Base-by-base conservation (phyloP, 2,888 invertebrate species). In the Tiliacea citrago region DNA sequence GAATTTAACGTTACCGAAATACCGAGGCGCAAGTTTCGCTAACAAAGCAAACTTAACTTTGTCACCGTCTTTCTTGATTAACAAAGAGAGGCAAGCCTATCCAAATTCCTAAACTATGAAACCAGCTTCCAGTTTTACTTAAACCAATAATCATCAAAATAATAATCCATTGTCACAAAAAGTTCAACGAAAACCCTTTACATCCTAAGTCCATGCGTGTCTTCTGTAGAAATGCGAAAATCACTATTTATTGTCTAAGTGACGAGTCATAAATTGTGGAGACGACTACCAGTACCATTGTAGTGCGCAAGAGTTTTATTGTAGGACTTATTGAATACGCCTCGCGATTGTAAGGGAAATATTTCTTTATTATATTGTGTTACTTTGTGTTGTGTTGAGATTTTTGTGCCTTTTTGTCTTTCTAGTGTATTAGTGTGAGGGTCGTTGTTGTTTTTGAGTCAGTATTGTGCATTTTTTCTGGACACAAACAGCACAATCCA, bases 231-330 rank as follows among this genome's bases (percentile, higher is more conserved):
- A 94, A 95, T 93, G 94, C 91, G 95, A 95, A 96, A 96, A 95
- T 95, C 95, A 94, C 93, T 93, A 96, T 96, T 95, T 96, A 96
- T 96, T 95, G 95, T 96, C 92, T 91, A 93, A 91, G 92, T 95
- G 96, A 96, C 95, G 95, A 95, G 93, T 93, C 90, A 94, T 96
- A 96, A 96, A 96, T 96, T 93, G 87, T 79, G 71, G 81, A 84
- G 92, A 92, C 92, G 92, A 91, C 90, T 88, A 90, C 88, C 89
- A 88, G 88, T 35, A 72, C 93, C 93, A 94, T 95, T 95, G 95
- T 95, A 87, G 88, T 92, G 89, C 88, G 21, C 51, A 68, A 69
- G 66, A 67, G 83, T 87, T 87, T 86, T 86, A 87, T 87, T 87
- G 86, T 85, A 62, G 71, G 53, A 24, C 85, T 86, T 88, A 89